A percentile compares a stretch with the other conserved stretches of the same genome.
These are phyloP conservation scores for Apamea sordens DNA, from an alignment of 2,888 invertebrate species.

Conservation along the genomic window DNA sequence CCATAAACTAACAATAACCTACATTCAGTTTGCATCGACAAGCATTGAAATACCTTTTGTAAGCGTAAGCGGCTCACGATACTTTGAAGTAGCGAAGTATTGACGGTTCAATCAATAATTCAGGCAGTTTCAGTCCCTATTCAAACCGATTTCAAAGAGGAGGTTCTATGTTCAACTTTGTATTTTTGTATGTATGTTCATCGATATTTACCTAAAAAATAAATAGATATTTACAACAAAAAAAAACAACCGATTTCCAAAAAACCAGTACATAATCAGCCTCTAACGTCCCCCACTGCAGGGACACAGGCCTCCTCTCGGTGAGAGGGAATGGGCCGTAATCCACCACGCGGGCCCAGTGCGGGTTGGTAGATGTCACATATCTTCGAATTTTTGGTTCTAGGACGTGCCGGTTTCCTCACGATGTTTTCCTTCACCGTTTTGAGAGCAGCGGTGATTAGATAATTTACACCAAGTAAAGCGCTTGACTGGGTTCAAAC, in stretches of 20 bases:
- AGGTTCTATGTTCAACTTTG: neutral
- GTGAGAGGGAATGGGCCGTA: too few relatives aligned
- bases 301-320: too few relatives aligned
- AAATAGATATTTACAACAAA: neutral
- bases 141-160: neutral
- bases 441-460: too few relatives aligned
- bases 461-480: too few relatives aligned
- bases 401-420: too few relatives aligned
- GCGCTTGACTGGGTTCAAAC: too few relatives aligned
- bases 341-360: too few relatives aligned
- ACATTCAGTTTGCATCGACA: slow-evolving; percentile 54
- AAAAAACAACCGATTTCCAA: neutral
- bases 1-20: slow-evolving; percentile 65
- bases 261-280: too few relatives aligned
- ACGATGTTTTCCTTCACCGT: too few relatives aligned
- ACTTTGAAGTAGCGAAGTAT: slow-evolving; percentile 25
- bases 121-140: slow-evolving; percentile 8
- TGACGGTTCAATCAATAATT: slow-evolving; percentile 36
- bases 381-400: too few relatives aligned
- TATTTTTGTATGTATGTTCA: neutral
- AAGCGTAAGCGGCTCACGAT: slow-evolving; percentile 29
- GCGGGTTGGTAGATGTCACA: too few relatives aligned
- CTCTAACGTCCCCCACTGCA: too few relatives aligned
- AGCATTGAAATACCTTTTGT: slow-evolving; percentile 50
- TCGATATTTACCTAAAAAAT: neutral